These are phyloP conservation scores for Piprites chloris DNA, from an alignment of 2,113 vertebrate species.

Conservation along the genomic window DNA sequence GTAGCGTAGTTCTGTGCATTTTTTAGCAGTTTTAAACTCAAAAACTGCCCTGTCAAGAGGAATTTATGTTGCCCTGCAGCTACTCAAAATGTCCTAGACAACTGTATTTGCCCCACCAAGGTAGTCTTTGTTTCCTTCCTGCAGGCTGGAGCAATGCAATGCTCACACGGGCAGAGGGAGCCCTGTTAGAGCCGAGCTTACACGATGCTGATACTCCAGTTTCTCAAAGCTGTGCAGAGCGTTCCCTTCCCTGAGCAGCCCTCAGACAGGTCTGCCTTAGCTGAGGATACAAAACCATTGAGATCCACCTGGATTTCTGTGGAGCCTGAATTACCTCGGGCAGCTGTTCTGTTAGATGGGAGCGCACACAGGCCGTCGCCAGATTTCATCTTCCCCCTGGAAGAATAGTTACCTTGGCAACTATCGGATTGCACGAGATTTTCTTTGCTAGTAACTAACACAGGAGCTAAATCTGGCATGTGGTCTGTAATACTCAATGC, in stretches of 20 bases:
- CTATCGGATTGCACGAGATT: neutral
- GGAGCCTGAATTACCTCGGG: neutral
- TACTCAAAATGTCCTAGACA: neutral
- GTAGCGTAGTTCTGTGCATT: neutral
- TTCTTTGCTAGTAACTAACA: neutral
- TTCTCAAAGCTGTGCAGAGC: neutral
- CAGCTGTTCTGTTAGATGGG: neutral
- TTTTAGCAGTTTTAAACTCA: neutral
- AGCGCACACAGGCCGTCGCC: neutral
- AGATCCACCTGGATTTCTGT: neutral
- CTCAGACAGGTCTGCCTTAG: neutral
- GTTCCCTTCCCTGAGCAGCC: neutral
- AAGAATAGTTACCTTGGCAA: conserved; percentile 62
- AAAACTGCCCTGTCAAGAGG: neutral
- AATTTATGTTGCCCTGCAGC: neutral
- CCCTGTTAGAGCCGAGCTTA: neutral
- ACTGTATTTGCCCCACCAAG: neutral
- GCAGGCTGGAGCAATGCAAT: neutral
- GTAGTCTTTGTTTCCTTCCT: neutral
- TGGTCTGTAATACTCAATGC: fast-evolving
- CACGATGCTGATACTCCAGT: fast-evolving
- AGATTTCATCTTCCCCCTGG: neutral
- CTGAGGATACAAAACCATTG: neutral
- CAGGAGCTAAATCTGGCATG: neutral
- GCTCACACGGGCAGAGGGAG: neutral